A percentile compares a stretch with the other conserved stretches of the same genome.
These are phyloP conservation scores for Acrocephalus arundinaceus DNA, from an alignment of 2,113 vertebrate species.

Conservation along the genomic window DNA sequence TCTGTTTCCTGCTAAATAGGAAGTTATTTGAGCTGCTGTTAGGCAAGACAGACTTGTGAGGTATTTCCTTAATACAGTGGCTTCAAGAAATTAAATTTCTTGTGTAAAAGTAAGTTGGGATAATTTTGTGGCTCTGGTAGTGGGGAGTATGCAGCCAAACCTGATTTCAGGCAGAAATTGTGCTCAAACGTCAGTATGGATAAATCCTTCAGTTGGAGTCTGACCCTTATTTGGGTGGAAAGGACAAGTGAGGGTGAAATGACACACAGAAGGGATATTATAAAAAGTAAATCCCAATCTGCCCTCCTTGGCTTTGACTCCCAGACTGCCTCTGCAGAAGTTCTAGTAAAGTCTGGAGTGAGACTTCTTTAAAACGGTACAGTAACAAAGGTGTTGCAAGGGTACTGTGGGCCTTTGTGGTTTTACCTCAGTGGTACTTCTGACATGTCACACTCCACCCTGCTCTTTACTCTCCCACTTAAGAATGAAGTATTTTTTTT, in stretches of 20 bases:
- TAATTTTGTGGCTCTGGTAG: neutral
- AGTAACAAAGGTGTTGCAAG: neutral
- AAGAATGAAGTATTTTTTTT: neutral
- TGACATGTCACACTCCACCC: accelerated
- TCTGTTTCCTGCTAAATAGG: neutral
- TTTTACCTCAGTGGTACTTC: neutral
- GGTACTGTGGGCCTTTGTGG: neutral
- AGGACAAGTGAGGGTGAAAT: neutral
- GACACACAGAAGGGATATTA: neutral
- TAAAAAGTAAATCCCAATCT: neutral
- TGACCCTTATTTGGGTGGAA: neutral
- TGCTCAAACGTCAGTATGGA: neutral
- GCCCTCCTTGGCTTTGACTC: neutral
- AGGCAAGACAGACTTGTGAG: neutral
- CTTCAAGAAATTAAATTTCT: neutral
- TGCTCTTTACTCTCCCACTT: neutral
- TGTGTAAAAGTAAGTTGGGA: neutral
- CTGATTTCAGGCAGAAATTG: neutral
- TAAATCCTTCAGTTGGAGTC: neutral
- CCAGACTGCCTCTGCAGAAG: neutral
- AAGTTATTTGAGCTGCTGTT: neutral
- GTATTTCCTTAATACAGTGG: neutral
- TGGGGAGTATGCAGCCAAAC: neutral
- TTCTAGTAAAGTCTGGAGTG: neutral
- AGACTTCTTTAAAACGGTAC: neutral